Percentiles rank a stretch among this genome's conserved stretches.
phyloP scores from a whole-genome alignment of 1,140 invertebrate genomes.

The Psilanteris sp. region DNA sequence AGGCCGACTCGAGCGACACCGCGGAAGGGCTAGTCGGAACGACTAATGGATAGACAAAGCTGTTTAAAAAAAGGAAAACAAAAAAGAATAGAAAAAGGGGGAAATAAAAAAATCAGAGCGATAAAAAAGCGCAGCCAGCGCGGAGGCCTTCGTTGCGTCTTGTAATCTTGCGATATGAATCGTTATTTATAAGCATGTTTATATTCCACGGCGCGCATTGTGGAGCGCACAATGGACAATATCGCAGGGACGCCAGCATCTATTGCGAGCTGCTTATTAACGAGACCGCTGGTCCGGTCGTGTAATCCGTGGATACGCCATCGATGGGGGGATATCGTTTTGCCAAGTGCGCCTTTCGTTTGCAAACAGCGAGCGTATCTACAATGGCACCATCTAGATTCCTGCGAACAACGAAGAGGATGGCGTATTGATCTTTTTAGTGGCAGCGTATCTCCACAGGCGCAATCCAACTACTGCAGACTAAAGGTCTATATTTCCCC shows the following conservation, averaged over 20 bases:
- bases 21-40: too few species aligned
- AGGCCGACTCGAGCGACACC: too few species aligned
- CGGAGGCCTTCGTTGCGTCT: constrained; percentile 30
- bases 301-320: constrained; percentile 54
- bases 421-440: constrained; percentile 81
- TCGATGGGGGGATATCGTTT: constrained; percentile 59
- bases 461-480: constrained; percentile 75
- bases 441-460: constrained; percentile 75
- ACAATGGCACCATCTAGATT: constrained; percentile 74
- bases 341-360: constrained; percentile 63
- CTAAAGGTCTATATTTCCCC: constrained; percentile 80
- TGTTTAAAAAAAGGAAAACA: too few species aligned
- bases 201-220: constrained; percentile 37
- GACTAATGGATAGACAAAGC: too few species aligned
- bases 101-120: too few species aligned
- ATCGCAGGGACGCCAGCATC: constrained; percentile 41
- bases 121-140: too few species aligned
- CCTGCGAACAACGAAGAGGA: constrained; percentile 71
- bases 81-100: too few species aligned
- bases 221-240: constrained; percentile 41
- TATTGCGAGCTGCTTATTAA: constrained; percentile 55
- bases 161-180: constrained; percentile 44
- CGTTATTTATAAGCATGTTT: constrained; percentile 61
- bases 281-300: constrained; percentile 43
- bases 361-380: constrained; percentile 61